Conservation (phyloP, 2,888 invertebrate genomes). For the Heliconius ethilla region DNA sequence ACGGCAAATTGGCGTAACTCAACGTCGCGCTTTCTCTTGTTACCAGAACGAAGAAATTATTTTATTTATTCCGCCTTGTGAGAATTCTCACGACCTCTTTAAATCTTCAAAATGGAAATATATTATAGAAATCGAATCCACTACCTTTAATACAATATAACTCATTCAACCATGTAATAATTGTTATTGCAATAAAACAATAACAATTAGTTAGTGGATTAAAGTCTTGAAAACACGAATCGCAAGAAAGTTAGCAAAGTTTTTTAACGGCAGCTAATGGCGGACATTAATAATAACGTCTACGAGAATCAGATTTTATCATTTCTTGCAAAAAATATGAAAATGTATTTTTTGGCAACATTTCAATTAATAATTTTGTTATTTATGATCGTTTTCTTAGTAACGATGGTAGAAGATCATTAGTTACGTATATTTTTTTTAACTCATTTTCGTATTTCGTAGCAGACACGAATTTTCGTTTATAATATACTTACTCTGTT, state of each 20-base stretch:
- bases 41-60: too few species aligned
- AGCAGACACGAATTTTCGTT: neutral
- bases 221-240: slow-evolving; percentile 7
- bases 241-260: slow-evolving; percentile 15
- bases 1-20: too few species aligned
- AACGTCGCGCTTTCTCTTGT: too few species aligned
- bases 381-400: slow-evolving; percentile 9
- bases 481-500: neutral
- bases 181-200: neutral
- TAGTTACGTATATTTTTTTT: neutral
- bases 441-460: neutral
- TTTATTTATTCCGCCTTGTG: too few species aligned
- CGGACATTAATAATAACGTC: slow-evolving; percentile 18
- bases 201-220: slow-evolving; percentile 1
- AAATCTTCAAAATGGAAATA: too few species aligned
- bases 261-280: slow-evolving; percentile 20
- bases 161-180: neutral
- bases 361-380: slow-evolving; percentile 10
- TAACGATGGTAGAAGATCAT: slow-evolving; percentile 6
- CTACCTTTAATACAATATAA: too few species aligned
- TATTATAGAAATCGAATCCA: too few species aligned
- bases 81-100: too few species aligned
- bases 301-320: slow-evolving; percentile 1
- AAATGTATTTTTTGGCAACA: slow-evolving; percentile 9
- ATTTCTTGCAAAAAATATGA: slow-evolving; percentile 17